Evolutionary conservation across 2,113 vertebrate genomes (phyloP).

Genomic region (Pleuronectes platessa): DNA sequence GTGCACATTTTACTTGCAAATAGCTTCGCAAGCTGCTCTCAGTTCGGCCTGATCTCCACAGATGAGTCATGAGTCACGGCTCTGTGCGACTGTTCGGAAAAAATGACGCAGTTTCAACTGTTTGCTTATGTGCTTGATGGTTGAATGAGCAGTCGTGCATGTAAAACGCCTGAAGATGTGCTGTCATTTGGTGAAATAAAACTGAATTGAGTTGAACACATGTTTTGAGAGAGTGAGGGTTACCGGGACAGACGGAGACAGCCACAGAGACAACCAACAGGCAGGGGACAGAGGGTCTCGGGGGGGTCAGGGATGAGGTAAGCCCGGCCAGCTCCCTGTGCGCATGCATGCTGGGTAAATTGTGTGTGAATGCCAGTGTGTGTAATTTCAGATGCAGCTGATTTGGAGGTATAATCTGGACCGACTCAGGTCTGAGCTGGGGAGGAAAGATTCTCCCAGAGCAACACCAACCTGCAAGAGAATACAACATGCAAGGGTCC

Average conservation of each 20-base stretch:
- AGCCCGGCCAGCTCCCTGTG: conserved; percentile 19
- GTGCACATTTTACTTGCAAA: conserved; percentile 47
- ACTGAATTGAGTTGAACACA: neutral
- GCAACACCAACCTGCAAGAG: too few relatives aligned
- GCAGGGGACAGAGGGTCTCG: conserved; percentile 47
- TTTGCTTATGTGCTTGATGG: conserved; percentile 3
- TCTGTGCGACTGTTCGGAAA: conserved; percentile 28
- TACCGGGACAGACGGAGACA: conserved; percentile 17
- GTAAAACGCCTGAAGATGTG: neutral
- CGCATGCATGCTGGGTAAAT: conserved; percentile 26
- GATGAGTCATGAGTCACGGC: conserved; percentile 58
- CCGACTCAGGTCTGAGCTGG: conserved; percentile 53
- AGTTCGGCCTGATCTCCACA: conserved; percentile 24
- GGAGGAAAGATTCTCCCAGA: conserved; percentile 17
- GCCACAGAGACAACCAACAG: conserved; percentile 26
- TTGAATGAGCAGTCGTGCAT: neutral
- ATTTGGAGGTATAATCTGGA: conserved; percentile 64
- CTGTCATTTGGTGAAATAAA: neutral
- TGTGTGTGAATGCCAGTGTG: conserved; percentile 27
- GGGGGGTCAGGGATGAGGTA: conserved; percentile 54
- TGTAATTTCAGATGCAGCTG: conserved; percentile 38
- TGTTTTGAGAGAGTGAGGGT: conserved; percentile 13
- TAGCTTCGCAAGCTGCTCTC: conserved; percentile 8
- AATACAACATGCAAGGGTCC: too few relatives aligned
- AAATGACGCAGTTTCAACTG: conserved; percentile 1